These are phyloP conservation scores for Caenorhabditis sp. DNA, from an alignment of 2,888 invertebrate species.

Conservation along the genomic window DNA sequence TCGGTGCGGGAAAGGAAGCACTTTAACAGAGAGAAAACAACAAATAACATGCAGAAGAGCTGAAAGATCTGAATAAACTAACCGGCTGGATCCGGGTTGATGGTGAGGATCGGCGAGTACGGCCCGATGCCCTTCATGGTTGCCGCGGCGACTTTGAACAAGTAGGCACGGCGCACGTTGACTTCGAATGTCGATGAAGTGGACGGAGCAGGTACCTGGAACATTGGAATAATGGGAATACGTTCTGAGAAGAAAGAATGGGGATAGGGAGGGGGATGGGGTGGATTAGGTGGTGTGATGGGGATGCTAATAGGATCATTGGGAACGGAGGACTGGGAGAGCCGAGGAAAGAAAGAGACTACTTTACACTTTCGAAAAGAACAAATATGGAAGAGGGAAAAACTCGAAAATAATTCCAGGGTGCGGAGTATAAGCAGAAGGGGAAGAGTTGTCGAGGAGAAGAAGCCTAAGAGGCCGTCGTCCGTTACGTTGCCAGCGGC, in stretches of 20 bases:
- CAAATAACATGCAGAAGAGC: neutral
- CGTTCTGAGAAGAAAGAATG: neutral
- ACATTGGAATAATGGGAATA: slow-evolving; percentile 3
- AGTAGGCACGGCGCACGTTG: slow-evolving; percentile 76
- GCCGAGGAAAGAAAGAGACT: neutral
- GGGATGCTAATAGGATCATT: slow-evolving; percentile 10
- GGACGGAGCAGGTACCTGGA: slow-evolving; percentile 74
- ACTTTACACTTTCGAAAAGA: neutral
- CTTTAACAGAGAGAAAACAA: slow-evolving; percentile 2
- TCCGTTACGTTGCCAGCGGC: slow-evolving; percentile 9
- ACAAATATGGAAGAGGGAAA: neutral
- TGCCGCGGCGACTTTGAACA: slow-evolving; percentile 95
- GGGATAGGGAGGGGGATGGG: neutral
- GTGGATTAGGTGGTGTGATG: slow-evolving; percentile 1
- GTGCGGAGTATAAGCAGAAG: neutral
- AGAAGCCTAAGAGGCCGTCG: neutral
- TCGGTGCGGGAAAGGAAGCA: neutral
- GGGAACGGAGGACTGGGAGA: neutral
- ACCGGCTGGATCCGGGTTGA: slow-evolving; percentile 77
- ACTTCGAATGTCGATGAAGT: slow-evolving; percentile 75
- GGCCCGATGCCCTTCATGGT: slow-evolving; percentile 97
- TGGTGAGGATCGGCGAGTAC: slow-evolving; percentile 84
- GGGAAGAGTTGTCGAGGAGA: slow-evolving; percentile 1
- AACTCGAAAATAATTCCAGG: neutral
- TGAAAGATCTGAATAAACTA: slow-evolving; percentile 34